Percentiles rank a stretch among this genome's conserved stretches.
phyloP scores from a whole-genome alignment of 2,113 vertebrate species.

The Hippocampus guttulatus region DNA sequence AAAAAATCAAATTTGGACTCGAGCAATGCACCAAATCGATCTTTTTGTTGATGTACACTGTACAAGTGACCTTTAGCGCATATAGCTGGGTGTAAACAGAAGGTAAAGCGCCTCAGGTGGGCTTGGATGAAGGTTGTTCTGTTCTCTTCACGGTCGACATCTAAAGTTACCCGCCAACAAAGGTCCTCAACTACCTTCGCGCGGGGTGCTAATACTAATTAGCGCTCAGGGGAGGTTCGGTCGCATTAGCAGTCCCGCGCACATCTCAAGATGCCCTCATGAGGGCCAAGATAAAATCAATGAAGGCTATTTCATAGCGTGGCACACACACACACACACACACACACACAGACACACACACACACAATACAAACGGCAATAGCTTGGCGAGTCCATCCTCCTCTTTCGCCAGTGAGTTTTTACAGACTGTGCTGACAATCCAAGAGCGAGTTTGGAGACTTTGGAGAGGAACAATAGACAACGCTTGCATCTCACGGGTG shows the following conservation, averaged over 20 bases:
- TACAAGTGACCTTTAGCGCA: not conserved
- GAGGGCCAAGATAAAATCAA: conserved; percentile 55
- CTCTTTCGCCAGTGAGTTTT: not conserved
- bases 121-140: not conserved
- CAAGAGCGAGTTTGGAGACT: not conserved
- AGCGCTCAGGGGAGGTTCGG: conserved; percentile 15
- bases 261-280: conserved; percentile 36
- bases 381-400: not conserved
- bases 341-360: not conserved
- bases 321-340: not conserved
- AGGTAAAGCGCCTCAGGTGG: not conserved
- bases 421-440: not conserved
- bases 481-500: conserved; percentile 51
- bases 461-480: conserved; percentile 22
- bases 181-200: conserved; percentile 4
- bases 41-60: not conserved
- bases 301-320: conserved; percentile 55
- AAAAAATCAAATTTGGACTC: too few species aligned
- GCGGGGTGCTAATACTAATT: not conserved
- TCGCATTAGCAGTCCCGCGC: conserved; percentile 46
- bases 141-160: not conserved
- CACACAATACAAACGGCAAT: not conserved
- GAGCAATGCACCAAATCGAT: not conserved
- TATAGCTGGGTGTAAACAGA: not conserved
- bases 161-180: not conserved